Evolutionary conservation across 2,113 vertebrate genomes (phyloP).

Genomic region (Neofelis nebulosa): DNA sequence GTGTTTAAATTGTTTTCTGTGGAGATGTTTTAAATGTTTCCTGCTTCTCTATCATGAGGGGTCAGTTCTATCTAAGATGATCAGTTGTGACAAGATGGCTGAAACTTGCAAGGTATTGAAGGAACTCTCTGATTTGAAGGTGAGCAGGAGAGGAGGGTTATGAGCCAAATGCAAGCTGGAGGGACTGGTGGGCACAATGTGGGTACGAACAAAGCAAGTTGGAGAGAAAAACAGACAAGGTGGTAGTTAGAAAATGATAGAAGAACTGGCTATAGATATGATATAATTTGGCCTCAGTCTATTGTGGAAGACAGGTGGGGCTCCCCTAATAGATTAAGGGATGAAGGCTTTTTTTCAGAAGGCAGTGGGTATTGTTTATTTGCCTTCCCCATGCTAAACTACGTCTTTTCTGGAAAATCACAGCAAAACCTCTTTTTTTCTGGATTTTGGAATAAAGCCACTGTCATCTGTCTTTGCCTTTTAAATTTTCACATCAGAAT

Average conservation of each 20-base stretch:
- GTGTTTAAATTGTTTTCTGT: background rate
- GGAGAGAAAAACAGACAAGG: background rate
- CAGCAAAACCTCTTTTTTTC: background rate
- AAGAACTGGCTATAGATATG: background rate
- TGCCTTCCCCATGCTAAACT: background rate
- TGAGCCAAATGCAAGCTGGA: background rate
- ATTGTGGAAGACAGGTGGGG: fast-evolving
- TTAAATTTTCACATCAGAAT: background rate
- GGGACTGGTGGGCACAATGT: background rate
- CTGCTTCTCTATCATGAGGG: background rate
- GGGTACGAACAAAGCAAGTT: background rate
- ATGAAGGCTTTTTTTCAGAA: background rate
- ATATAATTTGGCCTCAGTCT: background rate
- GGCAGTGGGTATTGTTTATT: background rate
- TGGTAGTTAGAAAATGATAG: background rate
- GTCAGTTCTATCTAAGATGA: background rate
- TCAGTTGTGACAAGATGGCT: background rate
- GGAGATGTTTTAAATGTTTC: background rate
- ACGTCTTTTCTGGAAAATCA: background rate
- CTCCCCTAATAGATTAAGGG: background rate
- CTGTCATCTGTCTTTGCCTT: background rate
- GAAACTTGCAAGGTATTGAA: background rate
- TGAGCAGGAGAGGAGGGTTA: too few species aligned
- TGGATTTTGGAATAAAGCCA: background rate
- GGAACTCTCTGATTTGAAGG: background rate